phyloP scores from a whole-genome alignment of 2,888 invertebrate genomes.

The Polymixis flavicincta region DNA sequence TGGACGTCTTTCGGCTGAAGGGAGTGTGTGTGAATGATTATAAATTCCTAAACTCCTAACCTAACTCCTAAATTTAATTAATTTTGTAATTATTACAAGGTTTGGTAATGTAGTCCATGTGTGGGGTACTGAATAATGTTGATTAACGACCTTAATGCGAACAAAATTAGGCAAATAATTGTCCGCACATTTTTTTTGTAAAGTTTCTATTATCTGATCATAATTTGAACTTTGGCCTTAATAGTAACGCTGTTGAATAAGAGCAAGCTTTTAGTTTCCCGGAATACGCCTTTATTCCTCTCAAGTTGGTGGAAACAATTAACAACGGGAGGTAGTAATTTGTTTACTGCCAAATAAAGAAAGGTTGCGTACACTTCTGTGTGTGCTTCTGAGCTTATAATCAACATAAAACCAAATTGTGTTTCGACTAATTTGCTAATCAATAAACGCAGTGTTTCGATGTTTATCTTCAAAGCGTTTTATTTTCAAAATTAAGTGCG shows the following conservation, averaged over 20 bases:
- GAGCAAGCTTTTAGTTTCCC: slow-evolving; percentile 44
- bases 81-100: too few relatives aligned
- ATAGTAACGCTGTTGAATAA: slow-evolving; percentile 1
- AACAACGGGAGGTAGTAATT: slow-evolving; percentile 38
- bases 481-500: slow-evolving; percentile 4
- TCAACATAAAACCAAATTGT: not conserved
- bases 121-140: too few relatives aligned
- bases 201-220: slow-evolving; percentile 15
- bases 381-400: not conserved
- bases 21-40: too few relatives aligned
- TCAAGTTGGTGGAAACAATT: slow-evolving; percentile 33
- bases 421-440: slow-evolving; percentile 2
- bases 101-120: too few relatives aligned
- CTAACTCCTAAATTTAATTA: too few relatives aligned
- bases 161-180: not conserved
- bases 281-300: slow-evolving; percentile 2
- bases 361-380: slow-evolving; percentile 10
- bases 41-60: too few relatives aligned
- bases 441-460: not conserved
- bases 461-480: not conserved
- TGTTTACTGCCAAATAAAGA: slow-evolving; percentile 36
- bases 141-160: not conserved
- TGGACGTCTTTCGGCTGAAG: too few relatives aligned
- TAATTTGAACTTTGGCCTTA: not conserved
- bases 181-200: not conserved